phyloP scores from a whole-genome alignment of 1,140 invertebrate species.

The Megalopta genalis region DNA sequence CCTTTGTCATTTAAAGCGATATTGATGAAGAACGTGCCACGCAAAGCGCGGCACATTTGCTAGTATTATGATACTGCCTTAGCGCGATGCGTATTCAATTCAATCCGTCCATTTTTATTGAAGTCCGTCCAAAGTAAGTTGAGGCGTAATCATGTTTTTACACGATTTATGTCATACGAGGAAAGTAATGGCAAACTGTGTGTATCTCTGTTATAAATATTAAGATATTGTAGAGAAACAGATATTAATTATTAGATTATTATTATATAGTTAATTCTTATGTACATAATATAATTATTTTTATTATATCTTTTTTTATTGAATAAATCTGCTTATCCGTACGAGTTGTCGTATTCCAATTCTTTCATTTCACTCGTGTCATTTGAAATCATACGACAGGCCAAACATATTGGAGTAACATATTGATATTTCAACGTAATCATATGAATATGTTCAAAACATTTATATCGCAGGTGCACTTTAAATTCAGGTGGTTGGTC shows the following conservation, averaged over 20 bases:
- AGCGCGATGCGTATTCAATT: too few relatives aligned
- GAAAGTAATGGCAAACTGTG: not conserved
- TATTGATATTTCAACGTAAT: too few relatives aligned
- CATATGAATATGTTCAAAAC: not conserved
- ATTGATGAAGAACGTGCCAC: too few relatives aligned
- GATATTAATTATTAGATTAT: too few relatives aligned
- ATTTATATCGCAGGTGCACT: not conserved
- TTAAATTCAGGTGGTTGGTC: too few relatives aligned
- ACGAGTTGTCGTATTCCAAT: not conserved
- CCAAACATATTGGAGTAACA: too few relatives aligned
- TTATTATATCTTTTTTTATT: not conserved
- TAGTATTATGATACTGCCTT: not conserved
- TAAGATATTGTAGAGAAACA: not conserved
- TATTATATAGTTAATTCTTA: not conserved
- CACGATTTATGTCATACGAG: not conserved
- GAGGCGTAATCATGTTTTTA: not conserved
- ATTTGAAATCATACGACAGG: too few relatives aligned
- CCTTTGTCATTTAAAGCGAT: too few relatives aligned
- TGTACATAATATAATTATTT: slow-evolving; percentile 1
- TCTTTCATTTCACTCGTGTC: too few relatives aligned
- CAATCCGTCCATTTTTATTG: not conserved
- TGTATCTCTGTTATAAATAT: not conserved
- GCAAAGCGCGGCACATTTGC: not conserved
- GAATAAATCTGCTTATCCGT: slow-evolving; percentile 5
- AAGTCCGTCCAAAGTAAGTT: slow-evolving; percentile 19